These are phyloP conservation scores for Camponotus floridanus DNA, from an alignment of 1,140 invertebrate genomes.

Conservation along the genomic window DNA sequence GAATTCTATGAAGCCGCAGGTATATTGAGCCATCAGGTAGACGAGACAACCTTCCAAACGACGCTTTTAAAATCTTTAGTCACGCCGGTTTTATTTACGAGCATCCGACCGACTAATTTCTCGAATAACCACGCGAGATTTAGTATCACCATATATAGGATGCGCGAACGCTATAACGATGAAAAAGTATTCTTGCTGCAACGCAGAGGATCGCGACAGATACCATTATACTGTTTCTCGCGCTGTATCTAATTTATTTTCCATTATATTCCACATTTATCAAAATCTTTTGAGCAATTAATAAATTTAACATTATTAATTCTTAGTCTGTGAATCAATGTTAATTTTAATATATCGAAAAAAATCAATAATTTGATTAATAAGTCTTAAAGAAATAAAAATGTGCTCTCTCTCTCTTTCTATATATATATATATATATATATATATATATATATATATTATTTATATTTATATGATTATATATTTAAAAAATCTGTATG, in stretches of 20 bases:
- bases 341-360: not conserved
- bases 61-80: slow-evolving; percentile 66
- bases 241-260: not conserved
- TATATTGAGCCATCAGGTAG: slow-evolving; percentile 73
- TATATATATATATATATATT: no score
- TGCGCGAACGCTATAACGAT: not conserved
- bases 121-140: slow-evolving; percentile 65
- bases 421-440: no score
- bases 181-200: slow-evolving; percentile 19
- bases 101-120: slow-evolving; percentile 67
- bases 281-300: slow-evolving; percentile 17
- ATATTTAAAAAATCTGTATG: not conserved
- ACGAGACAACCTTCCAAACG: slow-evolving; percentile 56
- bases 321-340: not conserved
- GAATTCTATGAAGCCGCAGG: slow-evolving; percentile 53
- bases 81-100: slow-evolving; percentile 67
- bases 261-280: slow-evolving; percentile 4
- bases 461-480: no score
- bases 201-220: slow-evolving; percentile 4
- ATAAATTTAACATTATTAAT: slow-evolving; percentile 11
- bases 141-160: slow-evolving; percentile 45
- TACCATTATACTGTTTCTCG: not conserved
- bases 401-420: not conserved
- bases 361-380: not conserved
- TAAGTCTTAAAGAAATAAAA: not conserved